These are phyloP conservation scores for Cyprinodon tularosa DNA, from an alignment of 2,113 vertebrate genomes.

Conservation along the genomic window DNA sequence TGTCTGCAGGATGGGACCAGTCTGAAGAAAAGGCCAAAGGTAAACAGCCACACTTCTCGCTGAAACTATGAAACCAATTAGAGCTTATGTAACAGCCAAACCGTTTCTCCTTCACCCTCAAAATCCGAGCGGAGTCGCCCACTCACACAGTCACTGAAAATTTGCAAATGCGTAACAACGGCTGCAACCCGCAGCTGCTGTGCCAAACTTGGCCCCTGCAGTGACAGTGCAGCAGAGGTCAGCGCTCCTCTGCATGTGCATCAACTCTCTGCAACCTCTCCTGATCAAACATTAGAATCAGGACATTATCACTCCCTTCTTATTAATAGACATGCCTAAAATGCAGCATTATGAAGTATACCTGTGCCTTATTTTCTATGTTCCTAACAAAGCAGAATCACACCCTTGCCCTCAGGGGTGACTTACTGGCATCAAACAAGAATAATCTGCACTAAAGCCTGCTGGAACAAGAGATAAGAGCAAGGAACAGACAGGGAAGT, in stretches of 20 bases:
- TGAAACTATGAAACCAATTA: slow-evolving; percentile 23
- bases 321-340: background rate
- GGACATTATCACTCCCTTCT: background rate
- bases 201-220: slow-evolving; percentile 22
- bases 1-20: background rate
- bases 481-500: background rate
- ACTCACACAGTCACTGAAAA: slow-evolving; percentile 31
- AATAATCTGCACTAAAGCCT: slow-evolving; percentile 16
- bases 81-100: slow-evolving; percentile 41
- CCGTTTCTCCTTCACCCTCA: slow-evolving; percentile 47
- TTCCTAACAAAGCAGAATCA: slow-evolving; percentile 3
- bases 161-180: slow-evolving; percentile 34
- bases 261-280: slow-evolving; percentile 13
- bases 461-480: slow-evolving; percentile 51
- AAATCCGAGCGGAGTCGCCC: slow-evolving; percentile 39
- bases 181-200: slow-evolving; percentile 24
- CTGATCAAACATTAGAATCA: background rate
- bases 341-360: background rate
- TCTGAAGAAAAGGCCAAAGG: background rate
- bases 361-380: background rate
- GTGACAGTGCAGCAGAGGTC: slow-evolving; percentile 15
- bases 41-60: background rate
- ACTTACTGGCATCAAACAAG: slow-evolving; percentile 31
- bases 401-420: slow-evolving; percentile 50
- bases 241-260: background rate